These are phyloP conservation scores for Dasypus novemcinctus DNA, from an alignment of 2,113 vertebrate genomes.

Conservation along the genomic window DNA sequence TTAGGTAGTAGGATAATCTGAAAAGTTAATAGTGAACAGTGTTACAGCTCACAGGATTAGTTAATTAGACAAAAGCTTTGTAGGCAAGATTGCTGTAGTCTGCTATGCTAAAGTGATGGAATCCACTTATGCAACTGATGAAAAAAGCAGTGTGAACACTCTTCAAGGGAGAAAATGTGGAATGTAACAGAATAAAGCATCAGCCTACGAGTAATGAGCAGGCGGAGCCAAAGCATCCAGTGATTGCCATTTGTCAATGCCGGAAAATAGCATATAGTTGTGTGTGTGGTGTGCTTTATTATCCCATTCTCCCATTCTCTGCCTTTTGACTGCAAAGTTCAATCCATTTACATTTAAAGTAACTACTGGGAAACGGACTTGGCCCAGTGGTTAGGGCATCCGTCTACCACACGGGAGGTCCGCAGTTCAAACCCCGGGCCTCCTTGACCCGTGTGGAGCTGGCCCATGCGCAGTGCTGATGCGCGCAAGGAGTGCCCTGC, in stretches of 20 bases:
- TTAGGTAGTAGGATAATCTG: slow-evolving; percentile 69
- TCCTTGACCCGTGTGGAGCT: no score
- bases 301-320: no score
- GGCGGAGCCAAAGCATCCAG: neutral
- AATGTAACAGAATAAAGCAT: slow-evolving; percentile 34
- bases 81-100: slow-evolving; percentile 72
- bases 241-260: slow-evolving; percentile 56
- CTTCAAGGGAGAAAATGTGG: slow-evolving; percentile 46
- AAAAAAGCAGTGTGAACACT: slow-evolving; percentile 70
- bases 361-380: no score
- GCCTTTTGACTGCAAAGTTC: no score
- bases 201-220: slow-evolving; percentile 9
- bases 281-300: no score
- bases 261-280: no score
- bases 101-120: slow-evolving; percentile 67
- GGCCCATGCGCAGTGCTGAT: no score
- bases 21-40: slow-evolving; percentile 71
- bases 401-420: no score
- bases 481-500: no score
- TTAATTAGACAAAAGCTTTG: slow-evolving; percentile 77
- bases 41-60: slow-evolving; percentile 76
- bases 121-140: slow-evolving; percentile 74
- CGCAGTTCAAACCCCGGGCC: no score
- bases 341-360: no score
- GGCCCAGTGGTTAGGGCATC: no score